These are phyloP conservation scores for Oopsacas minuta DNA, from an alignment of 37 sponge, comb jelly and placozoan species.

Conservation along the genomic window DNA sequence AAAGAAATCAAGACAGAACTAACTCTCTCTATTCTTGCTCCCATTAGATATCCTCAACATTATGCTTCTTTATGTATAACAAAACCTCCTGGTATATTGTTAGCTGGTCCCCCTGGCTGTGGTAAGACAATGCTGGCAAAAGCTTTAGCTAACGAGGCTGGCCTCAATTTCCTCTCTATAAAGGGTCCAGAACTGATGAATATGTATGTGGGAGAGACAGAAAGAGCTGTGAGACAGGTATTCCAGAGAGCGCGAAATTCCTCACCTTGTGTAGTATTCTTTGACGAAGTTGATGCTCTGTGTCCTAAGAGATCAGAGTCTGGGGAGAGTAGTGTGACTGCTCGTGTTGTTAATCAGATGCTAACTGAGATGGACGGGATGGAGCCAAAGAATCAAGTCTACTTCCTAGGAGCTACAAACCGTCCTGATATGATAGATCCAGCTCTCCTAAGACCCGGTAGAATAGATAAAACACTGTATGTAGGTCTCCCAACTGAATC, in stretches of 20 bases:
- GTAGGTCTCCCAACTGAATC: slow-evolving; percentile 62
- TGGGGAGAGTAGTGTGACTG: slow-evolving; percentile 60
- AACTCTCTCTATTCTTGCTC: slow-evolving; percentile 74
- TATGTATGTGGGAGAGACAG: slow-evolving; percentile 99
- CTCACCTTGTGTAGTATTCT: slow-evolving; percentile 97
- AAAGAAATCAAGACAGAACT: slow-evolving; percentile 69
- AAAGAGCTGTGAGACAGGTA: slow-evolving; percentile 89
- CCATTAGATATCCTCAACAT: slow-evolving; percentile 59
- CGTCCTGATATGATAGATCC: slow-evolving; percentile 95
- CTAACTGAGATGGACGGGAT: slow-evolving; percentile 98
- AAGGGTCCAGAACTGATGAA: slow-evolving; percentile 98
- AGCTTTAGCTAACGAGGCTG: slow-evolving; percentile 94
- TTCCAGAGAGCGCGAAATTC: slow-evolving; percentile 88
- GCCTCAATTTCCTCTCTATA: slow-evolving; percentile 96
- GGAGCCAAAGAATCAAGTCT: slow-evolving; percentile 76
- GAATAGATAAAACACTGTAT: slow-evolving; percentile 83
- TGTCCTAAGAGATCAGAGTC: slow-evolving; percentile 74
- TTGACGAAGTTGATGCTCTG: slow-evolving; percentile 93
- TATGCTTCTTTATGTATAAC: slow-evolving; percentile 69
- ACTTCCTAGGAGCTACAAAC: slow-evolving; percentile 93
- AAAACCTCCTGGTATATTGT: slow-evolving; percentile 68
- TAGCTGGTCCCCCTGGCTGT: slow-evolving; percentile 97
- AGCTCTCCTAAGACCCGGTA: slow-evolving; percentile 86
- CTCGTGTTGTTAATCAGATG: slow-evolving; percentile 92
- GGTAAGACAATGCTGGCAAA: slow-evolving; percentile 97